Percentiles rank a stretch among this genome's conserved stretches.
These are phyloP conservation scores for Heliconius sara DNA, from an alignment of 2,888 invertebrate genomes.

Conservation along the genomic window DNA sequence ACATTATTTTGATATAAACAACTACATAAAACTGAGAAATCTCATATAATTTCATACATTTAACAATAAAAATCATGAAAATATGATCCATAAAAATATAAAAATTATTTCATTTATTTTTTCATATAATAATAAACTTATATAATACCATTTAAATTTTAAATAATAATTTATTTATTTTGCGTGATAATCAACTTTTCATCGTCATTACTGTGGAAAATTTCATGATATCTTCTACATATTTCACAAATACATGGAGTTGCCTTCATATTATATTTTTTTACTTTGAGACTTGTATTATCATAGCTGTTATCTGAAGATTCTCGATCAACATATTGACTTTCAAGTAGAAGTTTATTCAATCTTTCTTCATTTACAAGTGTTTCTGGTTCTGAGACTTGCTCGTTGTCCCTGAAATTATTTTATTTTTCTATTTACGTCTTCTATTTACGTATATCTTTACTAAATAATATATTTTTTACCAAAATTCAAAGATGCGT, in stretches of 20 bases:
- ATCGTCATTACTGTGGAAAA: constrained; percentile 62
- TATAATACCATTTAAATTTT: background rate
- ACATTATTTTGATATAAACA: background rate
- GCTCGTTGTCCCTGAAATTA: constrained; percentile 39
- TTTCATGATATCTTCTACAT: constrained; percentile 71
- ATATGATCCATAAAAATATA: background rate
- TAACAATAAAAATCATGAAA: constrained; percentile 1
- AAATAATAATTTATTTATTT: background rate
- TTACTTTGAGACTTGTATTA: constrained; percentile 35
- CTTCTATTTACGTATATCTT: background rate
- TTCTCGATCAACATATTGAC: constrained; percentile 63
- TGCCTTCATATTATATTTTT: constrained; percentile 40
- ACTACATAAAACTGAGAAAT: background rate
- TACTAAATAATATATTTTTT: background rate
- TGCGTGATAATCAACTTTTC: constrained; percentile 20
- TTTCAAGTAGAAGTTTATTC: constrained; percentile 65
- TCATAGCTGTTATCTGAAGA: constrained; percentile 30
- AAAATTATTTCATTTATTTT: background rate
- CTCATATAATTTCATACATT: background rate
- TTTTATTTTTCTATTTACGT: background rate
- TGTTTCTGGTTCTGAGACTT: constrained; percentile 6
- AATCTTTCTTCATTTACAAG: constrained; percentile 49
- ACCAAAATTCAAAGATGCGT: background rate
- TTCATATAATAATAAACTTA: background rate
- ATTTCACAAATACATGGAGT: constrained; percentile 74